Percentiles rank a stretch among this genome's conserved stretches.
phyloP scores from a whole-genome alignment of 2,888 invertebrate species.

The Sisyra nigra region DNA sequence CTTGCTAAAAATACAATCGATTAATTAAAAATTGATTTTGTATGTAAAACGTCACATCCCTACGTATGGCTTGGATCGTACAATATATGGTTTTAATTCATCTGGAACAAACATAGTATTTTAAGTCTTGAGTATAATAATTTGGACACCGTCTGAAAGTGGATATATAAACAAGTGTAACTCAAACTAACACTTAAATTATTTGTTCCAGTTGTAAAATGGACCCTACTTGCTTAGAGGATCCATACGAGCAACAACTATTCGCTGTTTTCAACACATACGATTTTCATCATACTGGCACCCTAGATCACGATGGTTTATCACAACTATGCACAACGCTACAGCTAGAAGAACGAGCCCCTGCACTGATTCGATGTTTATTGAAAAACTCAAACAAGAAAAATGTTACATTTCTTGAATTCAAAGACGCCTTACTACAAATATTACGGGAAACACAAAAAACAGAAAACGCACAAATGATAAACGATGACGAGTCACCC shows the following conservation, averaged over 20 bases:
- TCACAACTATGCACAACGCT: conserved; percentile 56
- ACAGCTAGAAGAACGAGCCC: conserved; percentile 57
- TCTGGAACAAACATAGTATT: too few species aligned
- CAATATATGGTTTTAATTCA: too few species aligned
- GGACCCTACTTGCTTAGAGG: conserved; percentile 24
- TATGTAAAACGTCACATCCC: too few species aligned
- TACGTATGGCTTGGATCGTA: too few species aligned
- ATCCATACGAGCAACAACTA: conserved; percentile 70
- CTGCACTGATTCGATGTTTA: conserved; percentile 41
- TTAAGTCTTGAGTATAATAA: too few species aligned
- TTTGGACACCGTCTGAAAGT: too few species aligned
- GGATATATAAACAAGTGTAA: too few species aligned
- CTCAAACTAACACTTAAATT: too few species aligned
- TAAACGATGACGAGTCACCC: conserved; percentile 35
- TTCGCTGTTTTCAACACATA: conserved; percentile 67
- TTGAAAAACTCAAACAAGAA: conserved; percentile 31
- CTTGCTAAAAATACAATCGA: too few species aligned
- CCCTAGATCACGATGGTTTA: conserved; percentile 49
- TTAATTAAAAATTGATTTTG: too few species aligned
- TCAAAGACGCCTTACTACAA: conserved; percentile 57
- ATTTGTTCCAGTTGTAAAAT: conserved; percentile 11
- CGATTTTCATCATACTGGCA: conserved; percentile 50
- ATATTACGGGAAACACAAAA: conserved; percentile 38
- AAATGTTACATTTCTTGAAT: conserved; percentile 52
- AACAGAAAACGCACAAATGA: conserved; percentile 21